Conservation (phyloP, 23 tunicate genomes). For the Ciona savignyi region DNA sequence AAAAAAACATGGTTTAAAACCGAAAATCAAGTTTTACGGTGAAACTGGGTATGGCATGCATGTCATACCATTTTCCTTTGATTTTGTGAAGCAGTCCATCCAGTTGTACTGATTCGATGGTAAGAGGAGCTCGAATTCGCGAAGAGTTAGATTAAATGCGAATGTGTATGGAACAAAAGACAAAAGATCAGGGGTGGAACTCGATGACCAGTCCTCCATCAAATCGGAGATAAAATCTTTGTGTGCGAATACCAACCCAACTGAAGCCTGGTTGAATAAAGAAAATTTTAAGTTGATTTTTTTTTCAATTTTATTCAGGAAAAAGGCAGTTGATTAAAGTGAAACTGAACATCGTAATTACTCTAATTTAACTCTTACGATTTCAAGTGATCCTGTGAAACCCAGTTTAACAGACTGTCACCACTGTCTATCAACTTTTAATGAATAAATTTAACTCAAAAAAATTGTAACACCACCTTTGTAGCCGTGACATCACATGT, state of each 20-base stretch:
- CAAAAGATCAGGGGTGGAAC: constrained; percentile 56
- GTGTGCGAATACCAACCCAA: constrained; percentile 49
- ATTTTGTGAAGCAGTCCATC: constrained; percentile 62
- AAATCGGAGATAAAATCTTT: constrained; percentile 73
- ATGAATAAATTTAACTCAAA: no score
- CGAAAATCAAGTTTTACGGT: no score
- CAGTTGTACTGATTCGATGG: constrained; percentile 86
- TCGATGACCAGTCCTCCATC: constrained; percentile 78
- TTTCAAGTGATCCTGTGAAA: no score
- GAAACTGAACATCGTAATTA: no score
- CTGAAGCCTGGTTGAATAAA: constrained; percentile 82
- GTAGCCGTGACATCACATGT: constrained; percentile 49
- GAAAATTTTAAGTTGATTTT: no score
- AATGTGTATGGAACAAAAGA: constrained; percentile 78
- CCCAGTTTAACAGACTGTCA: neutral
- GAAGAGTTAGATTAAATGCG: constrained; percentile 29
- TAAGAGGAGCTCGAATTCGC: constrained; percentile 63
- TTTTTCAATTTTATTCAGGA: no score
- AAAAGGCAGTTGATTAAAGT: no score
- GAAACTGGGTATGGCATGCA: no score
- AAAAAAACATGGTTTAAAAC: no score
- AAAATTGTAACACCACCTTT: no score
- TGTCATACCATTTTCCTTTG: constrained; percentile 69
- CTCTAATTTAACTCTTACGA: no score
- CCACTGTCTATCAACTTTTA: neutral